Percentiles rank a stretch among this genome's conserved stretches.
These are phyloP conservation scores for Protaetia brevitarsis DNA, from an alignment of 1,140 invertebrate species.

Conservation along the genomic window DNA sequence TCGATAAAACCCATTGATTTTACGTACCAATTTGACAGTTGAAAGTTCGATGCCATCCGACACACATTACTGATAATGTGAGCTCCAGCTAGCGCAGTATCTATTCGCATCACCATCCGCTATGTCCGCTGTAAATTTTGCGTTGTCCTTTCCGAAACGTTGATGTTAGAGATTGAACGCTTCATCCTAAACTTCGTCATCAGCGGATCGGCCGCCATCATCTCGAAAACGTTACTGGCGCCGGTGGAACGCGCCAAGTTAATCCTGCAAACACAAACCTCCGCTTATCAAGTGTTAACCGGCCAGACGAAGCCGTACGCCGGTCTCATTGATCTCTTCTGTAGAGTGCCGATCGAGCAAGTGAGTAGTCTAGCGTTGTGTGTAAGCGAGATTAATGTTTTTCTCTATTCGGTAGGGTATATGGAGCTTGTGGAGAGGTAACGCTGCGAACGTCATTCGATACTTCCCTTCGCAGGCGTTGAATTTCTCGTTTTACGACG, in stretches of 20 bases:
- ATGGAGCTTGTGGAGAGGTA: constrained; percentile 22
- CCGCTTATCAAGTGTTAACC: neutral
- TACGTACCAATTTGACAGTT: too few species aligned
- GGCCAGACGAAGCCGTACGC: constrained; percentile 1
- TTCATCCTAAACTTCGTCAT: constrained; percentile 4
- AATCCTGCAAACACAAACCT: constrained; percentile 24
- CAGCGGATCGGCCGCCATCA: neutral
- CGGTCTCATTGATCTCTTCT: constrained; percentile 19
- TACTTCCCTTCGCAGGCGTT: constrained; percentile 25
- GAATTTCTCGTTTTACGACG: constrained; percentile 22
- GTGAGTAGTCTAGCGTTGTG: too few species aligned
- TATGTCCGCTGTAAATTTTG: too few species aligned
- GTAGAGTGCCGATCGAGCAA: constrained; percentile 22
- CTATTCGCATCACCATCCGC: too few species aligned
- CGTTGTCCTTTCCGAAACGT: too few species aligned
- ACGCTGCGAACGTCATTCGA: constrained; percentile 2
- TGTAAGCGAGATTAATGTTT: too few species aligned
- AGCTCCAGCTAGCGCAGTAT: too few species aligned
- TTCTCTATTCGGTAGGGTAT: too few species aligned
- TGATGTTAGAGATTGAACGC: too few species aligned
- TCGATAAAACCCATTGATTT: too few species aligned
- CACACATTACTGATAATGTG: too few species aligned
- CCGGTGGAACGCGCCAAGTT: constrained; percentile 23
- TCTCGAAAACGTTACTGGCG: constrained; percentile 19
- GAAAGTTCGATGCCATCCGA: too few species aligned